These are phyloP conservation scores for Neoascia interrupta DNA, from an alignment of 2,888 invertebrate genomes.

Conservation along the genomic window DNA sequence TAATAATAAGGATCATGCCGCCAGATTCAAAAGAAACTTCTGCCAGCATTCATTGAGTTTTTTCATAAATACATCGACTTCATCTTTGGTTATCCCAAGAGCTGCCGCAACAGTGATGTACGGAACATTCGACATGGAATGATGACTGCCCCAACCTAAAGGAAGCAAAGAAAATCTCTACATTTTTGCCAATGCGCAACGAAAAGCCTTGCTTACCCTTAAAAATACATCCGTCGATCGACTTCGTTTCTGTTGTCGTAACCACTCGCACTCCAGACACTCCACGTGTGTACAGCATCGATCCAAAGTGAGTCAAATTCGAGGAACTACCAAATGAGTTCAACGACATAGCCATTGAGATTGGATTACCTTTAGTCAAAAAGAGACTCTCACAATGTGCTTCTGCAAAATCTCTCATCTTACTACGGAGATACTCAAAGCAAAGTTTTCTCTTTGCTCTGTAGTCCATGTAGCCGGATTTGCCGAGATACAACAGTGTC, in stretches of 20 bases:
- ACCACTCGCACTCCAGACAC: conserved; percentile 87
- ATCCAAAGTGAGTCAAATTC: conserved; percentile 83
- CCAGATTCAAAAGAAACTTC: conserved; percentile 68
- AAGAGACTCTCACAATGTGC: conserved; percentile 83
- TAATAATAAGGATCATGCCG: background rate
- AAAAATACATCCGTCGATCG: conserved; percentile 82
- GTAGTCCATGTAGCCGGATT: conserved; percentile 83
- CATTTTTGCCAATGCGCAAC: too few species aligned
- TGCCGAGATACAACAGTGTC: conserved; percentile 86
- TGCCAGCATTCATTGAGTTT: conserved; percentile 83
- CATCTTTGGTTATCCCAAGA: conserved; percentile 84
- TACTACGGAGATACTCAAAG: conserved; percentile 83
- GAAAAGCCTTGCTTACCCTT: conserved; percentile 81
- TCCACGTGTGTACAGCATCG: conserved; percentile 86
- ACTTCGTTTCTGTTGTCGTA: conserved; percentile 81
- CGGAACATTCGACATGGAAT: conserved; percentile 78
- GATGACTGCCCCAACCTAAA: conserved; percentile 87
- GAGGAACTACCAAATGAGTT: conserved; percentile 74
- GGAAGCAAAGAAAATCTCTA: too few species aligned
- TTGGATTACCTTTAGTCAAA: conserved; percentile 84
- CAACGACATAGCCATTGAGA: conserved; percentile 83
- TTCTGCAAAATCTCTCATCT: conserved; percentile 81
- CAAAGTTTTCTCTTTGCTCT: conserved; percentile 83
- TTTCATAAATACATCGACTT: conserved; percentile 85
- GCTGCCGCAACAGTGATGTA: conserved; percentile 89